Evolutionary conservation across 2,113 vertebrate species (phyloP), one percentile per base, ranked within the genome.

Genomic region (Charadrius vociferus): DNA sequence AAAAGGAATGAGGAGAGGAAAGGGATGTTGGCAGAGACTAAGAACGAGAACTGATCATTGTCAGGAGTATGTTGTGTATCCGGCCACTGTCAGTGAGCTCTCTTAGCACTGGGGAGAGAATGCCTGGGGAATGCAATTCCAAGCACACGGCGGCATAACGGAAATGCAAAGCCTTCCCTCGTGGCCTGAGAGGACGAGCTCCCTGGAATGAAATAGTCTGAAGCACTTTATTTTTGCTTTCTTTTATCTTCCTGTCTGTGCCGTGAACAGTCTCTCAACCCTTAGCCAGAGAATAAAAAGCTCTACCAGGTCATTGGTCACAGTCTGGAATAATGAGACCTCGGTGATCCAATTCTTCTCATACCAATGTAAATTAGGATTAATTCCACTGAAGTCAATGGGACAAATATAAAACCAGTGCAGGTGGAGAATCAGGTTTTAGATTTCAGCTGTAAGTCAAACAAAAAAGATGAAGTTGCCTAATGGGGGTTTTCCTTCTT

Each of bases 221-320:
- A 67, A 93, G 55, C 78, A 65, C 67, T 92, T 91, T 58, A 86
- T 86, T 94, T 96, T 91, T 50, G 22, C 65, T 83, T 93, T 85
- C 59, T 70, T 49, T 93, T 89, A 56, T 62, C 49, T 93, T 87
- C 29, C 32, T 62, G 63, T 70, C 68, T 62, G 23, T 70, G 52
- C 6, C 0, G 1, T 17, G 36, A 91, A 62, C 47, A 56, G 49
- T 45, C 66, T 84, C 41, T 85, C 36, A 84, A 70, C 36, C 53
- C 65, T 86, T 56, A 91, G 66, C 19, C 53, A 61, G 55, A 87
- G 78, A 90, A 87, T 87, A 83, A 86, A 93, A 91, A 81, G 20
- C 41, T 85, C 72, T 66, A 37, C 15, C 29, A 84, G 53, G 47
- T 79, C 50, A n/a, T 45, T 65, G 59, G 34, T 93, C 96, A 77